Base-by-base conservation (phyloP, 35 echinoderm and acorn worm species). In the Heliocidaris erythrogramma region DNA sequence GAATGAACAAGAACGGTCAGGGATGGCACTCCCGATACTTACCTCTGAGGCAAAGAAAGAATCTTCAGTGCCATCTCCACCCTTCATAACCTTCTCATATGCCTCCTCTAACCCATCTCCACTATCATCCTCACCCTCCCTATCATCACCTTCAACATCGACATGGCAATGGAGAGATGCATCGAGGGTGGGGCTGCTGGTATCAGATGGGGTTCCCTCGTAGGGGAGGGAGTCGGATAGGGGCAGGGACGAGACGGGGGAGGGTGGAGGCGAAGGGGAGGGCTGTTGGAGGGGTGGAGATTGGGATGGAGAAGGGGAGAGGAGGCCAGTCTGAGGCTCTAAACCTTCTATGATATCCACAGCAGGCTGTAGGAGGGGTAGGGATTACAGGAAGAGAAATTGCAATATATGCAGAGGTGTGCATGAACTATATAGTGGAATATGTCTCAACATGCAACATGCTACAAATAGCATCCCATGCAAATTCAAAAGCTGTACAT, bases 21-120 rank as follows among this genome's bases (percentile, higher is more conserved):
- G 21, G 85, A 14, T 86, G 47, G 47, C 31, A 48, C 87, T 47
- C 31, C 13, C 2, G 13, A 59, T 30, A 92, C 91, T 92, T 48
- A 92, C 91, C 91, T 92, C 91, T 0, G 91, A 92, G 91, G 91
- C 91, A 92, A 92, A 92, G 49, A 92, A 92, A 30, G 91, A 92
- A 92, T 92, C 91, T 59, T 92, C 91, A 24, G 91, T 92, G 49
- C 91, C 91, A 52, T 92, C 91, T 59, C 30, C 5, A 48, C 12
- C 30, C 49, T 16, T 18, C 3, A 52, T 9, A 30, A 48, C 91
- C 32, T 92, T 48, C 47, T 92, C 91, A 24, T 42, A 48, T 3
- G 18, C 65, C 65, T 78, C 27, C 87, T 89, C 87, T 12, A 47
- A 32, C 87, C 47, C 87, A n/a, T 89, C 47, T n/a, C 13, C 85